A percentile compares a stretch with the other conserved stretches of the same genome.
Conservation (phyloP, 1,140 invertebrate species). For the Dryas iulia region DNA sequence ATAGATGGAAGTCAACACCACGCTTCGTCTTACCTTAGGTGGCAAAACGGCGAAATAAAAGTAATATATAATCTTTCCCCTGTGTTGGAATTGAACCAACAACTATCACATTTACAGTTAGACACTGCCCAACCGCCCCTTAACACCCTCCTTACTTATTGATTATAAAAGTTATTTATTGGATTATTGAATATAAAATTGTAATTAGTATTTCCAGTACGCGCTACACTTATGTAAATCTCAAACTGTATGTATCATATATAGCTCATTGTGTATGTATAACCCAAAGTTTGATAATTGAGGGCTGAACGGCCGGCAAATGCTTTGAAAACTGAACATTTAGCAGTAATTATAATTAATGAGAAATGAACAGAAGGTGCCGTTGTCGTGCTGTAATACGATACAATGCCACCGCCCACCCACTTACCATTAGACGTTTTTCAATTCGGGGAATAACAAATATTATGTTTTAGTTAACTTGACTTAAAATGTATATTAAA, state of each 20-base stretch:
- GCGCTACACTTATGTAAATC: not conserved
- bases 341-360: conserved; percentile 70
- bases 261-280: too few relatives aligned
- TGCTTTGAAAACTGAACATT: conserved; percentile 50
- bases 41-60: too few relatives aligned
- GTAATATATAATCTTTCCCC: too few relatives aligned
- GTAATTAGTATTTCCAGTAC: not conserved
- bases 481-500: not conserved
- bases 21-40: too few relatives aligned
- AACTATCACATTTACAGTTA: too few relatives aligned
- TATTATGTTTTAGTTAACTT: conserved; percentile 16
- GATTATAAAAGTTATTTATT: too few relatives aligned
- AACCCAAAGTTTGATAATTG: conserved; percentile 17
- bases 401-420: conserved; percentile 37
- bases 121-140: too few relatives aligned
- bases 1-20: too few relatives aligned
- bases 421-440: conserved; percentile 30
- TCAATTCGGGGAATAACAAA: conserved; percentile 29
- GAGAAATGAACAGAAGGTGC: conserved; percentile 59
- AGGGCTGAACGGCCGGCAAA: conserved; percentile 29
- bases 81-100: too few relatives aligned
- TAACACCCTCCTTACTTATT: too few relatives aligned
- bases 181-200: too few relatives aligned
- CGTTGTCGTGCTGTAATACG: conserved; percentile 56
- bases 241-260: not conserved